Evolutionary conservation across 2,113 vertebrate genomes (phyloP).

Genomic region (Pycnonotus jocosus): DNA sequence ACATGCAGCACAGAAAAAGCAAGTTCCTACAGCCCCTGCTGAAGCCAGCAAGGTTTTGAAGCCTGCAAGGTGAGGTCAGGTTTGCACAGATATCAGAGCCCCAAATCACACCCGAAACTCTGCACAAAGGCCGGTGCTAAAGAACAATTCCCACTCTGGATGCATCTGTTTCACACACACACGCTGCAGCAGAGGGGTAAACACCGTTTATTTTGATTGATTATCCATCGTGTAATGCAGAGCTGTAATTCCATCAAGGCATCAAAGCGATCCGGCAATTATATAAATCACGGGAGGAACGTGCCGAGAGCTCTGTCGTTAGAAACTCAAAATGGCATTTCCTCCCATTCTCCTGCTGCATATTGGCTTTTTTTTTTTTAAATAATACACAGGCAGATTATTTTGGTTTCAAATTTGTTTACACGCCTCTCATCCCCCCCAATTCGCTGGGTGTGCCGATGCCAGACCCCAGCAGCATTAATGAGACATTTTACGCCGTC

Average conservation of each 20-base stretch:
- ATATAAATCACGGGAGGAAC: neutral
- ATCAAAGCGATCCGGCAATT: slow-evolving; percentile 3
- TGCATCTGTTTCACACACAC: neutral
- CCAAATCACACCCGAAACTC: neutral
- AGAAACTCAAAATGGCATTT: neutral
- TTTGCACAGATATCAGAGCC: neutral
- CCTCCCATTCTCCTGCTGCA: neutral
- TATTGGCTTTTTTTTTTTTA: neutral
- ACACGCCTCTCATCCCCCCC: neutral
- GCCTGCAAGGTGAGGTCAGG: neutral
- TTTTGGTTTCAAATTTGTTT: neutral
- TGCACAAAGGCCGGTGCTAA: rapidly evolving
- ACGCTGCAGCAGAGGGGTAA: neutral
- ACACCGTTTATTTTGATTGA: slow-evolving; percentile 34
- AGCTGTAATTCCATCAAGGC: slow-evolving; percentile 37
- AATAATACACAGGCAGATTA: neutral
- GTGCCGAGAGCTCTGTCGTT: neutral
- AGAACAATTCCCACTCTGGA: neutral
- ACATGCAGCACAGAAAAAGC: neutral
- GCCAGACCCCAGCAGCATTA: neutral
- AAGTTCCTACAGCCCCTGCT: slow-evolving; percentile 33
- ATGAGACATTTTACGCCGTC: neutral
- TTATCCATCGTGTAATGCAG: slow-evolving; percentile 1
- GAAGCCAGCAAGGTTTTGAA: neutral
- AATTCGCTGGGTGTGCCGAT: neutral